A percentile compares a stretch with the other conserved stretches of the same genome.
These are phyloP conservation scores for Manacus vitellinus DNA, from an alignment of 2,113 vertebrate species.

Conservation along the genomic window DNA sequence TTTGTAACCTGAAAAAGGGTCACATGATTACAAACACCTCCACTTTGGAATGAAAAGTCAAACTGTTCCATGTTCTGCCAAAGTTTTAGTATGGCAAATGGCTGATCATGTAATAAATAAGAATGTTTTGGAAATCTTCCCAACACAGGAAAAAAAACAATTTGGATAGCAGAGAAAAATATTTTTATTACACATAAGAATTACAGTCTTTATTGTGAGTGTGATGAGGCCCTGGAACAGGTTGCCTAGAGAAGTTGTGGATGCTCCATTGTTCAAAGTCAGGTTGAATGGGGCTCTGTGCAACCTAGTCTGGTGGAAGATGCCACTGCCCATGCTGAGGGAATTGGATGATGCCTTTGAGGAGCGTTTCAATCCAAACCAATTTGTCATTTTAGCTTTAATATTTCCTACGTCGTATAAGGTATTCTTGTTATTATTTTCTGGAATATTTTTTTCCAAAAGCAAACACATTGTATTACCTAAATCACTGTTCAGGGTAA, in stretches of 20 bases:
- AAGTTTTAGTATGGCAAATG: neutral
- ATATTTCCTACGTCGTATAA: neutral
- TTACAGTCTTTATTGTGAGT: neutral
- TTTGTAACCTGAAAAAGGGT: neutral
- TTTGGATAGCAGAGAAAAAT: neutral
- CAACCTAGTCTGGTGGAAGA: neutral
- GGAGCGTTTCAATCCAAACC: rapidly evolving
- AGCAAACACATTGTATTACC: neutral
- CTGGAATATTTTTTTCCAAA: neutral
- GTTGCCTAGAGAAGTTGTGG: neutral
- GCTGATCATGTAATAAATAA: neutral
- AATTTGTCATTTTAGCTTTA: neutral
- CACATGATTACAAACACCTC: neutral
- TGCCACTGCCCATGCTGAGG: rapidly evolving
- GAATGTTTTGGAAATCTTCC: neutral
- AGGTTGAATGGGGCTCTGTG: neutral
- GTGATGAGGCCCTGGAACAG: neutral
- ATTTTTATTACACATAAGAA: neutral
- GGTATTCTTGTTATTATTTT: neutral
- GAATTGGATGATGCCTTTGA: neutral
- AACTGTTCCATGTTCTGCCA: neutral
- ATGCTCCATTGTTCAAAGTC: neutral
- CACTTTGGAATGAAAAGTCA: neutral
- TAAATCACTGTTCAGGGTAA: neutral
- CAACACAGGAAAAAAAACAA: neutral